Evolutionary conservation across 35 echinoderm and acorn worm species (phyloP), one percentile per base, ranked within the genome.

Genomic region (Ophiothrix spiculata): DNA sequence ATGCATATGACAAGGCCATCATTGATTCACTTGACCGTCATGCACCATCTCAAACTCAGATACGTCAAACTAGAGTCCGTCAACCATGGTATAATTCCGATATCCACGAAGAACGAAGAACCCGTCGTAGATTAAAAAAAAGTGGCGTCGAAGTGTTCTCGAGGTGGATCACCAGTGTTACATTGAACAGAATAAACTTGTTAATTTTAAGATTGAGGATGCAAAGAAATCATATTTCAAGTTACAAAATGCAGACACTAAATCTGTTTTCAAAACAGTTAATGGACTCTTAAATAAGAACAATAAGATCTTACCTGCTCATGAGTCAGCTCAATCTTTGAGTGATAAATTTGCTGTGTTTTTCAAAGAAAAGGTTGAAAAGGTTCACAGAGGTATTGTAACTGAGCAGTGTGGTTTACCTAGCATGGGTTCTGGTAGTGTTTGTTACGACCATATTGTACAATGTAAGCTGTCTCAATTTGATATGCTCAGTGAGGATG

Each of bases 331-430:
- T 36, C 12, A 78, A 31, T 78, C 34, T 15, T 4, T 78, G 25
- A 78, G 76, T 36, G 14, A 35, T 78, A n/a, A 33, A 1, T 78
- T 78, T 78, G 11, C 76, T 78, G 17, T 78, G 33, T 34, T 37
- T 39, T 78, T 78, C 38, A 78, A 36, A 78, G 76, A 78, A 78
- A 78, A 78, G 33, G 76, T 78, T 33, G 76, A 78, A 1, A 78
- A 78, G 76, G 38, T 78, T 39, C 76, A 78, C 17, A 3, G 25
- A 33, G 76, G 33, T 36, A 4, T 78, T 36, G 11, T 78, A 33
- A 78, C 4, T 37, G 34, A 78, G 36, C 33, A 39, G 38, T 37
- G 60, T 69, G 29, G 29, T 84, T 39, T 25, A 33, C 32, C 31
- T 39, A 37, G 76, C 17, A 39, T 16, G 6, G 13, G 76, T 39